Evolutionary conservation across 2,113 vertebrate species (phyloP).

Genomic region (Thunnus maccoyii): DNA sequence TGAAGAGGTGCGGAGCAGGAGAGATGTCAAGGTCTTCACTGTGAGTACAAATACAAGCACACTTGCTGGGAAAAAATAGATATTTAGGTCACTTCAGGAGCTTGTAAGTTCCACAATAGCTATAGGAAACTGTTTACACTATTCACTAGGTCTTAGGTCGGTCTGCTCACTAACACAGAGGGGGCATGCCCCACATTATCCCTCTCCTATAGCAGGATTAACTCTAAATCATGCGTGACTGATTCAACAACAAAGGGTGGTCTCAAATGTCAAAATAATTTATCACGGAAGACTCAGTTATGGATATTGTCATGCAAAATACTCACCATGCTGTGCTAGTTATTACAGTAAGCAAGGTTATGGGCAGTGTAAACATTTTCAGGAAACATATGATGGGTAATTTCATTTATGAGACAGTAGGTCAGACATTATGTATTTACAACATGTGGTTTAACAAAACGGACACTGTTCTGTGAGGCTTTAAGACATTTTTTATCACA

Average conservation of each 20-base stretch:
- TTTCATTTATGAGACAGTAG: slow-evolving; percentile 25
- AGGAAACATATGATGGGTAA: slow-evolving; percentile 3
- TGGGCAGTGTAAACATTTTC: neutral
- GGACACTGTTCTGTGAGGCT: slow-evolving; percentile 13
- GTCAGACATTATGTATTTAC: slow-evolving; percentile 41
- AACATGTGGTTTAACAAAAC: slow-evolving; percentile 13
- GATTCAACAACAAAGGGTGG: slow-evolving; percentile 78
- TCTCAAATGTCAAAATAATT: slow-evolving; percentile 75
- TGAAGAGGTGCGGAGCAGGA: slow-evolving; percentile 91
- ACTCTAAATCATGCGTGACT: slow-evolving; percentile 77
- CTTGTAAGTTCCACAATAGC: slow-evolving; percentile 41
- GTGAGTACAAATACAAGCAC: slow-evolving; percentile 84
- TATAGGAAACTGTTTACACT: slow-evolving; percentile 45
- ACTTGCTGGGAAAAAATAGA: neutral
- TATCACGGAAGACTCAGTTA: slow-evolving; percentile 62
- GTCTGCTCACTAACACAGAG: slow-evolving; percentile 49
- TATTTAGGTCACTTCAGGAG: slow-evolving; percentile 65
- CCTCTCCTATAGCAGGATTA: slow-evolving; percentile 71
- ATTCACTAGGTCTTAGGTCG: slow-evolving; percentile 42
- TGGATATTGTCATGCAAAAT: slow-evolving; percentile 71
- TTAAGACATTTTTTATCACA: neutral
- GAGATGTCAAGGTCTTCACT: slow-evolving; percentile 90
- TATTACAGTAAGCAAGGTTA: slow-evolving; percentile 6
- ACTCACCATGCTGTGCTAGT: neutral
- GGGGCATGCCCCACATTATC: slow-evolving; percentile 64